These are phyloP conservation scores for Hydropsyche betteni DNA, from an alignment of 2,888 invertebrate genomes.

Conservation along the genomic window DNA sequence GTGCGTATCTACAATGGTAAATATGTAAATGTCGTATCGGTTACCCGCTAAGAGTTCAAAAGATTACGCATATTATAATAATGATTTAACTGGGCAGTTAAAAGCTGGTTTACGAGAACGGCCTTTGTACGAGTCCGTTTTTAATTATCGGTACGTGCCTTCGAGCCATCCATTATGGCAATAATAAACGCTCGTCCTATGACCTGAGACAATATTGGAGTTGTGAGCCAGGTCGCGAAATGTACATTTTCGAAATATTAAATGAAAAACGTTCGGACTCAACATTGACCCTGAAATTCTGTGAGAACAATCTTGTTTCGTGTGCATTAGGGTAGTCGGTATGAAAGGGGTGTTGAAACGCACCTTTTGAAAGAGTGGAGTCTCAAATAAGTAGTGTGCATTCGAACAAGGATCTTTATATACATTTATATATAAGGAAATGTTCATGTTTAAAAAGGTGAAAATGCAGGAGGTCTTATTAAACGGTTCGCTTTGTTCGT, in stretches of 20 bases:
- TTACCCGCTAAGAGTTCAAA: too few species aligned
- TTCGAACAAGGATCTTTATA: neutral
- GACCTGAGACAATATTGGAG: conserved; percentile 48
- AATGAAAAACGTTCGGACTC: too few species aligned
- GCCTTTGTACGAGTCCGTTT: conserved; percentile 11
- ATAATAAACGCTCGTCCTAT: conserved; percentile 18
- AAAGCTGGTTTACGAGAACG: neutral
- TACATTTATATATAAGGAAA: neutral
- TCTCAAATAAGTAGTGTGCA: neutral
- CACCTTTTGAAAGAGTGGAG: neutral
- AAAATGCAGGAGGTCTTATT: too few species aligned
- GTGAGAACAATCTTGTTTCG: neutral
- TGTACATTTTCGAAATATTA: neutral
- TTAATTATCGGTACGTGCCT: conserved; percentile 18
- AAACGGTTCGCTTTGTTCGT: neutral
- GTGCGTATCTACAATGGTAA: too few species aligned
- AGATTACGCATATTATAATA: neutral
- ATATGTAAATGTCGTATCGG: too few species aligned
- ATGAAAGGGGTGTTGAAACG: conserved; percentile 14
- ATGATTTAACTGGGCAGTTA: neutral
- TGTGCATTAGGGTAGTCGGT: neutral
- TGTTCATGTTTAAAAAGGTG: too few species aligned
- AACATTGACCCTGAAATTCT: neutral
- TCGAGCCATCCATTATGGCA: neutral
- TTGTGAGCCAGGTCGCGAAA: conserved; percentile 27